These are phyloP conservation scores for Drosophila setosimentum DNA, from an alignment of 2,888 invertebrate species.

Conservation along the genomic window DNA sequence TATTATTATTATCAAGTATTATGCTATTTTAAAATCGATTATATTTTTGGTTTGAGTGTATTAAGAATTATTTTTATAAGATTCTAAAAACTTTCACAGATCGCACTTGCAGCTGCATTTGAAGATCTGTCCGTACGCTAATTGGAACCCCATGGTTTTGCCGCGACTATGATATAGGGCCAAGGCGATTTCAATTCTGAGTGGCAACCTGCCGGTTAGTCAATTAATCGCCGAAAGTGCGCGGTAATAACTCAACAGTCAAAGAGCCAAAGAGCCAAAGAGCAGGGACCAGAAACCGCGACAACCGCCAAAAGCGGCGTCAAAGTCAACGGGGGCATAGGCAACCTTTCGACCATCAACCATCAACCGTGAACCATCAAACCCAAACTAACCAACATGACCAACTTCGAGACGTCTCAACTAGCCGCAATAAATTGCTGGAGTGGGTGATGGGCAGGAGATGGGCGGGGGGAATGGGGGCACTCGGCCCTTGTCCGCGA, in stretches of 20 bases:
- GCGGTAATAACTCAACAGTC: conserved; percentile 66
- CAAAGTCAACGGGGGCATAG: conserved; percentile 61
- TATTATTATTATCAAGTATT: background rate
- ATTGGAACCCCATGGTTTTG: conserved; percentile 71
- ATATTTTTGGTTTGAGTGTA: background rate
- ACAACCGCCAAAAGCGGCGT: conserved; percentile 80
- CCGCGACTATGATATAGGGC: conserved; percentile 11
- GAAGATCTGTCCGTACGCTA: conserved; percentile 32
- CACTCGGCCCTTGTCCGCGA: conserved; percentile 14
- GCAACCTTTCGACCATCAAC: conserved; percentile 19
- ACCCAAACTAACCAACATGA: conserved; percentile 31
- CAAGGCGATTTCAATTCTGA: conserved; percentile 13
- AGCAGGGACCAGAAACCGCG: conserved; percentile 59
- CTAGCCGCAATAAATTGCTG: conserved; percentile 67
- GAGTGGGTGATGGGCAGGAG: conserved; percentile 13
- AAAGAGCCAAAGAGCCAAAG: conserved; percentile 31
- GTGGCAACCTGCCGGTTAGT: conserved; percentile 48
- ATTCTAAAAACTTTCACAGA: background rate
- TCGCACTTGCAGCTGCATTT: conserved; percentile 20
- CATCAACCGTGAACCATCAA: conserved; percentile 18
- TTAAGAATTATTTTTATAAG: background rate
- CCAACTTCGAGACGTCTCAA: conserved; percentile 67
- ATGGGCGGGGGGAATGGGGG: conserved; percentile 18
- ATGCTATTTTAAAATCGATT: background rate
- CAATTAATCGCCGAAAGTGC: conserved; percentile 75